These are phyloP conservation scores for Cotesia congregata DNA, from an alignment of 2,888 invertebrate genomes.

Conservation along the genomic window DNA sequence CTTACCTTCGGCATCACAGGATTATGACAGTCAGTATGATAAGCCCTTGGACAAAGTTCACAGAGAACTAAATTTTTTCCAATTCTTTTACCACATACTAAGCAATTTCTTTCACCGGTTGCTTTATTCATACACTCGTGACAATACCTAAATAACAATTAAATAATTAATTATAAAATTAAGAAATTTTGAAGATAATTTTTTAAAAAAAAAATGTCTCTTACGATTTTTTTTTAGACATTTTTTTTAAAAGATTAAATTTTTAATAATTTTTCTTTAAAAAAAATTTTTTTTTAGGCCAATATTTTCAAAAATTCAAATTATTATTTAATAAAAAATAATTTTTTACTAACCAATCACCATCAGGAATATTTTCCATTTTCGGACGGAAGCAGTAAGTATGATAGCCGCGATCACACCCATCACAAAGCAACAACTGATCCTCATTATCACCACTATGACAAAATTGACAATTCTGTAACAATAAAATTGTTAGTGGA, in stretches of 20 bases:
- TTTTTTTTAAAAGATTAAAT: too few relatives aligned
- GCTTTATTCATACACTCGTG: conserved; percentile 96
- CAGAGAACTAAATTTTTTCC: conserved; percentile 85
- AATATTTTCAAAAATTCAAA: too few relatives aligned
- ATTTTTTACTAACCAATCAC: conserved; percentile 85
- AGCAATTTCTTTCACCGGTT: conserved; percentile 92
- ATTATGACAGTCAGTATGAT: conserved; percentile 93
- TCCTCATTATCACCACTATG: conserved; percentile 96
- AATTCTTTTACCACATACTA: conserved; percentile 88
- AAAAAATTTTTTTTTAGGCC: too few relatives aligned
- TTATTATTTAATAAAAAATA: too few relatives aligned
- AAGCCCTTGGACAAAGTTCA: conserved; percentile 91
- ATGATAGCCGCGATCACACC: conserved; percentile 98
- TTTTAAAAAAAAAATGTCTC: too few relatives aligned
- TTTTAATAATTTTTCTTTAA: too few relatives aligned
- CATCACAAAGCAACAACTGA: conserved; percentile 93
- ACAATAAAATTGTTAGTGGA: conserved; percentile 6
- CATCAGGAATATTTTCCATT: conserved; percentile 96
- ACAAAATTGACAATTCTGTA: conserved; percentile 97
- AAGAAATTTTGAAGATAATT: too few relatives aligned
- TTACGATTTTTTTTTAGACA: too few relatives aligned
- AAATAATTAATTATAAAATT: too few relatives aligned
- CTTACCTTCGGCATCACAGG: conserved; percentile 84
- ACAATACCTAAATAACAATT: conserved; percentile 82
- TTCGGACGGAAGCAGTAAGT: conserved; percentile 98